Base-by-base conservation (phyloP, 2,888 invertebrate genomes). In the Pyrrhosoma nymphula region DNA sequence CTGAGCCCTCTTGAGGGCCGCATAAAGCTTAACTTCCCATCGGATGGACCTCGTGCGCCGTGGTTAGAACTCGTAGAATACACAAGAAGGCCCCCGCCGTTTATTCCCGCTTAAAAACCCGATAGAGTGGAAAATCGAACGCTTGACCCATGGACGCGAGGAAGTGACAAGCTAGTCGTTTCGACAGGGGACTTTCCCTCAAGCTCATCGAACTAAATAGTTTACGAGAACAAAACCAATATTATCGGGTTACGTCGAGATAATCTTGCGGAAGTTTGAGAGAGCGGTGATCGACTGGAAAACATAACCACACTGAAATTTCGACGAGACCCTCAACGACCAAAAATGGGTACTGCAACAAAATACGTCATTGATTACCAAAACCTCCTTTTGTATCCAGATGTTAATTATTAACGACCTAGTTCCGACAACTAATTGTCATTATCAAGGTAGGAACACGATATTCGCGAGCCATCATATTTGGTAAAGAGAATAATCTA, bases 81-180 rank as follows among this genome's bases (percentile, higher is more conserved):
- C 69, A 69, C 69, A 69, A 69, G 69, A 69, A 6, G n/a, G n/a
- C 69, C 69, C 47, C 47, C 69, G 82, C n/a, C 10, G 82, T 35
- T 82, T 35, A 82, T 82, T 82, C 35, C 35, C n/a, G 82, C 30
- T 35, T 18, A 82, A 82, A 82, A 35, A 35, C 35, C 82, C 82
- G 82, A 82, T 82, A 18, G 82, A 82, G 82, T 35, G 35, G 82
- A 82, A 82, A 82, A 82, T 82, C 82, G 82, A 82, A 30, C 82
- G 18, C 30, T 35, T n/a, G 82, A 35, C 82, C 35, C 30, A 82
- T 82, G 35, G 82, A 35, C 35, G 26, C 26, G 20, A 35, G 82
- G 30, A 14, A 10, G 35, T 26, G 82, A 20, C 16, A 35, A 16
- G 82, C 35, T 10, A 26, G 35, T 18, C 82, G 12, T 82, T 82